A percentile compares a stretch with the other conserved stretches of the same genome.
Conservation (phyloP, 2,797 vertebrate species). For the Hippopotamyrus pictus region DNA sequence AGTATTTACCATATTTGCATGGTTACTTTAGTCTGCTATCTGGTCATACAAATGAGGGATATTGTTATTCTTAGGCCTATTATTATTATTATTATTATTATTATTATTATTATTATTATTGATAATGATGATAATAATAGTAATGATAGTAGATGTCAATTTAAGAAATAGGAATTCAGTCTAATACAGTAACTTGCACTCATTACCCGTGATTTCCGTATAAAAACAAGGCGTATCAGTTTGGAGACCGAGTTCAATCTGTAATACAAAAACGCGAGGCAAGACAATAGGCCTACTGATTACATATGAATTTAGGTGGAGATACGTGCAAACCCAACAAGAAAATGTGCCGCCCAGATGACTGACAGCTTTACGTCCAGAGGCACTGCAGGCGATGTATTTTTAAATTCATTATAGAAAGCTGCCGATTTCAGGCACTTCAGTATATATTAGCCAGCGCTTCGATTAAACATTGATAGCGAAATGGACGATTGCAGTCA, state of each 20-base stretch:
- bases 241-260: background rate
- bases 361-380: background rate
- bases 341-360: background rate
- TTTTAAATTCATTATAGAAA: background rate
- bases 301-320: background rate
- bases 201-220: background rate
- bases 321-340: background rate
- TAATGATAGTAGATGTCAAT: background rate
- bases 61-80: background rate
- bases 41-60: background rate
- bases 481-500: background rate
- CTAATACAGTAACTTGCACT: background rate
- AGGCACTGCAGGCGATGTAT: background rate
- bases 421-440: background rate
- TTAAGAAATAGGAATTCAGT: background rate
- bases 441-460: background rate
- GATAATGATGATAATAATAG: background rate
- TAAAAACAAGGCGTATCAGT: background rate
- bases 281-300: background rate
- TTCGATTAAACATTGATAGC: background rate
- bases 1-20: background rate
- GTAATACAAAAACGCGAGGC: background rate
- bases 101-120: background rate
- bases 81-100: background rate
- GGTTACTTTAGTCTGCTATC: background rate